phyloP scores from a whole-genome alignment of 2,797 vertebrate species.

The Cossypha polioptera region DNA sequence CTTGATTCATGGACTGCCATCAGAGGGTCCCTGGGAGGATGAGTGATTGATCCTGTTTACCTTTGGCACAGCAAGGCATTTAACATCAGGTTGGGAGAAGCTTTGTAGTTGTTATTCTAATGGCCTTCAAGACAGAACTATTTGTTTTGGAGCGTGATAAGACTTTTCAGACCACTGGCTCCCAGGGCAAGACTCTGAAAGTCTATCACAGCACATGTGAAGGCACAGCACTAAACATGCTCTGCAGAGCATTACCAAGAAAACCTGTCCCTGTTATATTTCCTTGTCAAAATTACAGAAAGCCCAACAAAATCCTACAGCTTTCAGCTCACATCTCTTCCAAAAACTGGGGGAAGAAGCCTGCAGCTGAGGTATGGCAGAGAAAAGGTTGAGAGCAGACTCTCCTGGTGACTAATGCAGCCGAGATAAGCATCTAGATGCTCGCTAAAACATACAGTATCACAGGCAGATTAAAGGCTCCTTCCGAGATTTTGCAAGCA shows the following conservation, averaged over 20 bases:
- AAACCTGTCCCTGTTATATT: not conserved
- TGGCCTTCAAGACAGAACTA: constrained; percentile 1
- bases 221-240: not conserved
- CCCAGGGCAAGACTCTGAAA: not conserved
- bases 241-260: not conserved
- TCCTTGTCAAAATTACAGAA: not conserved
- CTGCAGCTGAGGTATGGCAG: not conserved
- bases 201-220: not conserved
- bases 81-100: constrained; percentile 35
- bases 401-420: constrained; percentile 50
- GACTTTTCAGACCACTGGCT: not conserved
- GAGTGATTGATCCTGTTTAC: constrained; percentile 42
- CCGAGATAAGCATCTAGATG: constrained; percentile 55
- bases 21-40: not conserved
- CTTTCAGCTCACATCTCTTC: not conserved
- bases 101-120: constrained; percentile 44
- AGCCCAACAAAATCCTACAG: not conserved
- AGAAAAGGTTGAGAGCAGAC: constrained; percentile 18
- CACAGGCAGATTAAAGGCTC: constrained; percentile 57
- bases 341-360: not conserved
- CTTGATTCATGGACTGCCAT: not conserved
- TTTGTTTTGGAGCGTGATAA: constrained; percentile 16
- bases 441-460: constrained; percentile 53
- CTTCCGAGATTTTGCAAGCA: constrained; percentile 68
- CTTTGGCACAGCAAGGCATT: constrained; percentile 30